Conservation (phyloP, 2,797 vertebrate genomes). For the Natrix natrix region DNA sequence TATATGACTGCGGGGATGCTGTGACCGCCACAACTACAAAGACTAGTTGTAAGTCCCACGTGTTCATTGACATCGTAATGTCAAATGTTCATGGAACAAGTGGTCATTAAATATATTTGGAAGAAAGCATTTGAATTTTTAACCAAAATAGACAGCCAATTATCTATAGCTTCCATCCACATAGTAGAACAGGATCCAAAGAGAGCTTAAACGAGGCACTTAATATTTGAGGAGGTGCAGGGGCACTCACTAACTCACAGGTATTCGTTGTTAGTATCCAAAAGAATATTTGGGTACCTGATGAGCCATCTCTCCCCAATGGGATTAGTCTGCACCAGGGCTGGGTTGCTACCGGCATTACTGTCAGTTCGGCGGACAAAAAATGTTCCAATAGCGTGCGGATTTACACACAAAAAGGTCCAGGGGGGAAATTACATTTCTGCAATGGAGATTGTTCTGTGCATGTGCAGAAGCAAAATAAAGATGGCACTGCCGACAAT, state of each 20-base stretch:
- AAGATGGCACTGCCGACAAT: no score
- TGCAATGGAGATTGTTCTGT: no score
- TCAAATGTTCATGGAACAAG: background rate
- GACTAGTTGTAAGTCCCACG: background rate
- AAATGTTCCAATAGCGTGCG: no score
- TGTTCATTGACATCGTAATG: background rate
- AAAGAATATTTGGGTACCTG: background rate
- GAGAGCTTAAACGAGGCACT: background rate
- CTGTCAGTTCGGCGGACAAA: no score
- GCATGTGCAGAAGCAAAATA: no score
- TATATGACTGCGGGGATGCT: background rate
- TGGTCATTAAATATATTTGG: background rate
- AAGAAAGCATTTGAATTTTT: slow-evolving; percentile 12
- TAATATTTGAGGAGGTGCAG: slow-evolving; percentile 2
- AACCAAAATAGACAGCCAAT: slow-evolving; percentile 21
- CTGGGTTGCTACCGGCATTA: no score
- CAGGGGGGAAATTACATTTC: no score
- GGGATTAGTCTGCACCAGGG: background rate
- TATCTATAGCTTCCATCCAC: background rate
- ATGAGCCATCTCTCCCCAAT: background rate
- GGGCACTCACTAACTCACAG: background rate
- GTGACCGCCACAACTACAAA: background rate
- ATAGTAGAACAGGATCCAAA: background rate
- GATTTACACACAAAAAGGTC: no score
- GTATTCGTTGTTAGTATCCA: background rate